Base-by-base conservation (phyloP, 2,113 vertebrate genomes). In the Herpetotheres cachinnans region DNA sequence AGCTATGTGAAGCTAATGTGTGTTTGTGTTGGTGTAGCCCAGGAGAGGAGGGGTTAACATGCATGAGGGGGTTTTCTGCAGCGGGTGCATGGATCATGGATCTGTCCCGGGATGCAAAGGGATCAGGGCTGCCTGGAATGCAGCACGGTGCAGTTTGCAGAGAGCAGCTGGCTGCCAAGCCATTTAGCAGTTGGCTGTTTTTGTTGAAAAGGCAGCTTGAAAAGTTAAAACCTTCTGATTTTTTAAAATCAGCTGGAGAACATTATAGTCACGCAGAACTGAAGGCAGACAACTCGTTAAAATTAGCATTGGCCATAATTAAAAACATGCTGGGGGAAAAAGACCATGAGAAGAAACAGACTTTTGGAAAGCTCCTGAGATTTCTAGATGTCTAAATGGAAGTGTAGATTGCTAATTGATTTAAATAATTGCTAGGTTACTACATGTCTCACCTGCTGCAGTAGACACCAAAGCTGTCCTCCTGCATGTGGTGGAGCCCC, bases 241-340 rank as follows among this genome's bases (percentile, higher is more conserved):
- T 94, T 89, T 74, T 76, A 56, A 81, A 95, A 95, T 97, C 98
- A 97, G 94, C 96, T 97, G 97, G 96, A 95, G 97, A 96, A 86
- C 95, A 84, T 97, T 96, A 95, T 17, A 77, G 91, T 86, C 91
- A 88, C 47, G 63, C 86, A 86, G 95, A 86, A 93, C 84, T 16
- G 79, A 96, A 95, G 94, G 94, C 97, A 96, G 97, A 95, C 95
- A 86, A 97, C 97, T 97, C 32, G 27, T 96, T 97, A 96, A 94
- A 96, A 95, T 97, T 95, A 97, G 95, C 84, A 46, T 96, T 63
- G 77, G 80, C 55, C 0, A 5, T 97, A 96, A 97, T 95, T 96
- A 98, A 97, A 97, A 97, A 84, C 97, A 96, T 66, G 26, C 93
- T 26, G 63, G 58, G 40, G 7, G 52, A 56, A 77, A 96, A 91